These are phyloP conservation scores for Leucania comma DNA, from an alignment of 2,888 invertebrate genomes.

Conservation along the genomic window DNA sequence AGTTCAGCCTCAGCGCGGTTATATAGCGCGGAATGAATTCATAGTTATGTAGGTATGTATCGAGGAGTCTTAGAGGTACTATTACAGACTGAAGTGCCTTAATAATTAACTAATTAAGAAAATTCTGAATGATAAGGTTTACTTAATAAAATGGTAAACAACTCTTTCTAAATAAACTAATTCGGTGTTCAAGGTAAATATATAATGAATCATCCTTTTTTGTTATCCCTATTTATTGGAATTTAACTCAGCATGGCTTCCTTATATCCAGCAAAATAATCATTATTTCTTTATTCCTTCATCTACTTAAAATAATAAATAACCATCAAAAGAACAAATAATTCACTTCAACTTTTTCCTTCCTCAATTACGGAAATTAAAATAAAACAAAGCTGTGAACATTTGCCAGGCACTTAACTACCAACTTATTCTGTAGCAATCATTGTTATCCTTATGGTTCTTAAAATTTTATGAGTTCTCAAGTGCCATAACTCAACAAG, in stretches of 20 bases:
- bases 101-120: too few relatives aligned
- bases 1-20: too few relatives aligned
- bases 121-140: neutral
- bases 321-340: neutral
- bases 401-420: constrained; percentile 39
- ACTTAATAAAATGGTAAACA: neutral
- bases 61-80: too few relatives aligned
- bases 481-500: constrained; percentile 79
- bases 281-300: neutral
- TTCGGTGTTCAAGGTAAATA: too few relatives aligned
- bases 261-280: neutral
- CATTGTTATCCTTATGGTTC: constrained; percentile 60
- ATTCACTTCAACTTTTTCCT: neutral
- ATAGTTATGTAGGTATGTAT: too few relatives aligned
- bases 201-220: neutral
- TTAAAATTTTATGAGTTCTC: constrained; percentile 69
- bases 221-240: neutral
- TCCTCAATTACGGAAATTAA: constrained; percentile 15
- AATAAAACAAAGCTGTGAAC: constrained; percentile 29
- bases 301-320: too few relatives aligned
- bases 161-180: neutral
- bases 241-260: neutral
- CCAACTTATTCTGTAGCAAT: constrained; percentile 55
- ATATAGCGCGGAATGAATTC: too few relatives aligned
- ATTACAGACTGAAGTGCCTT: too few relatives aligned